Percentiles rank a stretch among this genome's conserved stretches.
These are phyloP conservation scores for Cheilosia variabilis DNA, from an alignment of 2,888 invertebrate genomes.

Conservation along the genomic window DNA sequence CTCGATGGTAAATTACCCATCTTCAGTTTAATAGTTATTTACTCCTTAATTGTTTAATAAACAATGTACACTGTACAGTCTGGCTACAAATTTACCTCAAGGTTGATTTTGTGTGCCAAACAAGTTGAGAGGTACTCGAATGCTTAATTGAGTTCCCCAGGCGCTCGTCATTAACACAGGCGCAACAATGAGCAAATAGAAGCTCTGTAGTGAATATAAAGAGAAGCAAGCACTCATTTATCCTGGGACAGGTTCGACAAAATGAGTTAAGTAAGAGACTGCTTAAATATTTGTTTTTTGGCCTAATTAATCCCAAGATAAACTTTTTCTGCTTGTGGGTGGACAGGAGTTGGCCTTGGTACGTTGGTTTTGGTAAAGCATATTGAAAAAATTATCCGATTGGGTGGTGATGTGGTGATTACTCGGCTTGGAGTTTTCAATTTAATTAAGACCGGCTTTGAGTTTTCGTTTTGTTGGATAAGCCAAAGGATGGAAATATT, in stretches of 20 bases:
- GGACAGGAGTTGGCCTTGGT: neutral
- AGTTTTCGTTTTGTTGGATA: too few relatives aligned
- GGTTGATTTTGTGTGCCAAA: constrained; percentile 11
- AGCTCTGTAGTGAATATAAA: neutral
- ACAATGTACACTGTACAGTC: neutral
- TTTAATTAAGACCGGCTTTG: too few relatives aligned
- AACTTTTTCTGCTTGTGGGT: neutral
- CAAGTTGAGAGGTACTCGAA: constrained; percentile 11
- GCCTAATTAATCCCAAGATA: constrained; percentile 31
- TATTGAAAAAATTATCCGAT: neutral
- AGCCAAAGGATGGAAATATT: too few relatives aligned
- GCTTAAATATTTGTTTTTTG: constrained; percentile 25
- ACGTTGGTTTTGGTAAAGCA: neutral
- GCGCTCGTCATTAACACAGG: constrained; percentile 14
- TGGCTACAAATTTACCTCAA: neutral
- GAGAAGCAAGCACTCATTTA: neutral
- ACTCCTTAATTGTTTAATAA: constrained; percentile 17
- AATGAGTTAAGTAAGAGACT: constrained; percentile 37
- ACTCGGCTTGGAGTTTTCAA: too few relatives aligned
- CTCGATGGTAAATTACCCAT: neutral
- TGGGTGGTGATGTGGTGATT: neutral
- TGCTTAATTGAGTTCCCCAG: constrained; percentile 28
- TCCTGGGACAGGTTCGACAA: constrained; percentile 5
- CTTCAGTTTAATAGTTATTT: constrained; percentile 6
- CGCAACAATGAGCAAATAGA: neutral